Evolutionary conservation across 2,888 invertebrate species (phyloP).

Genomic region (Drosophila robusta): DNA sequence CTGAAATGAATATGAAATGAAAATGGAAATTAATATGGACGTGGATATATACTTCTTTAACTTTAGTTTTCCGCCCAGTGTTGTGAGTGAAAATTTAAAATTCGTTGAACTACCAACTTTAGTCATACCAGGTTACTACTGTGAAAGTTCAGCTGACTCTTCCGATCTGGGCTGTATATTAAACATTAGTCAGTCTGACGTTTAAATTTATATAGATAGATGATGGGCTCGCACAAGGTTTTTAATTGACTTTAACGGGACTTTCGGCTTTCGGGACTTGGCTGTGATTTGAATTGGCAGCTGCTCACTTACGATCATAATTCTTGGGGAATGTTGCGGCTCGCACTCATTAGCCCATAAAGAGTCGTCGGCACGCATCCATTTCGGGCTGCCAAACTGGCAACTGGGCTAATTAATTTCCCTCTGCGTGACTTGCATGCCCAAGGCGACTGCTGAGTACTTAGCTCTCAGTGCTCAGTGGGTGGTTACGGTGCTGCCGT

Average conservation of each 20-base stretch:
- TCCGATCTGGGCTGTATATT: no score
- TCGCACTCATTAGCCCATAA: slow-evolving; percentile 25
- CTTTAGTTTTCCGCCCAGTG: no score
- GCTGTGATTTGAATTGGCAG: slow-evolving; percentile 15
- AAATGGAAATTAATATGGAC: no score
- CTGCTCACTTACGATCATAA: slow-evolving; percentile 26
- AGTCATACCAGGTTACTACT: neutral
- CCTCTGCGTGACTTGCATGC: slow-evolving; percentile 70
- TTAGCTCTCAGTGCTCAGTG: slow-evolving; percentile 1
- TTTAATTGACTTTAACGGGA: neutral
- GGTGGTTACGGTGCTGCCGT: slow-evolving; percentile 1
- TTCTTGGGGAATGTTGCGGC: slow-evolving; percentile 9
- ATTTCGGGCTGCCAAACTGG: slow-evolving; percentile 55
- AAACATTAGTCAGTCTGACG: no score
- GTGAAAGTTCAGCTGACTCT: no score
- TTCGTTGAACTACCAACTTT: neutral
- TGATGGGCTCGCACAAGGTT: neutral
- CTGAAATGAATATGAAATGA: no score
- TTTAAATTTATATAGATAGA: no score
- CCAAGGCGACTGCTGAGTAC: slow-evolving; percentile 24
- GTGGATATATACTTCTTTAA: no score
- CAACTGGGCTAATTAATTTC: slow-evolving; percentile 73
- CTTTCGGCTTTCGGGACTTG: no score
- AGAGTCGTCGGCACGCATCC: slow-evolving; percentile 29
- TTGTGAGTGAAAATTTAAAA: no score